phyloP scores from a whole-genome alignment of 2,113 vertebrate species.

The Montifringilla adamsi region DNA sequence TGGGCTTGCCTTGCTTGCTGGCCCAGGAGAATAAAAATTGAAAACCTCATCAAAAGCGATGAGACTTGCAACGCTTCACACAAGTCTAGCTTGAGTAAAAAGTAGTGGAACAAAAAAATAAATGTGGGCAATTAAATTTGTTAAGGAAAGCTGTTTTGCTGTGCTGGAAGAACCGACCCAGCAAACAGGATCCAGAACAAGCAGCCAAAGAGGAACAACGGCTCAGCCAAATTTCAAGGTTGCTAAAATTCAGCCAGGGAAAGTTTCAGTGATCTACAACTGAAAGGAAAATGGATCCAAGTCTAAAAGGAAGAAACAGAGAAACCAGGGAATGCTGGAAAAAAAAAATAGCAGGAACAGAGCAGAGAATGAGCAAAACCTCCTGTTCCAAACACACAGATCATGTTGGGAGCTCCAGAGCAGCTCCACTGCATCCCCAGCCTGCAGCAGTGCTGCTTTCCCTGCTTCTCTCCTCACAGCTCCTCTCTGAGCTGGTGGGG shows the following conservation, averaged over 20 bases:
- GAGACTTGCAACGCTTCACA: neutral
- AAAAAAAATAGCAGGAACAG: neutral
- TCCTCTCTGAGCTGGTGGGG: neutral
- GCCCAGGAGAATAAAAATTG: neutral
- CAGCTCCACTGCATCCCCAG: neutral
- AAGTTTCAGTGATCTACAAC: neutral
- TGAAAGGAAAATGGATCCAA: neutral
- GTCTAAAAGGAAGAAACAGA: neutral
- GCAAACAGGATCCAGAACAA: neutral
- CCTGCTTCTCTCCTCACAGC: neutral
- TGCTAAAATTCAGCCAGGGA: neutral
- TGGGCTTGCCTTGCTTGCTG: neutral
- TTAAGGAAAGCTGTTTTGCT: neutral
- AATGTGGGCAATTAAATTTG: neutral
- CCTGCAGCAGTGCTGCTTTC: accelerated
- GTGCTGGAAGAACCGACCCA: neutral
- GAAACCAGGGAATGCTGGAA: neutral
- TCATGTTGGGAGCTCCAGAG: accelerated
- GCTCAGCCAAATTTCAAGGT: neutral
- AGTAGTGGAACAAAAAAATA: neutral
- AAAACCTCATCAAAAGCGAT: neutral
- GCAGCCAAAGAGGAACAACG: neutral
- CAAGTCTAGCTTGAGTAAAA: neutral
- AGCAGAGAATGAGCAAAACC: neutral
- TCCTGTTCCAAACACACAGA: neutral